A percentile compares a stretch with the other conserved stretches of the same genome.
These are phyloP conservation scores for Pseudeuparius sepicola DNA, from an alignment of 2,888 invertebrate genomes.

Conservation along the genomic window DNA sequence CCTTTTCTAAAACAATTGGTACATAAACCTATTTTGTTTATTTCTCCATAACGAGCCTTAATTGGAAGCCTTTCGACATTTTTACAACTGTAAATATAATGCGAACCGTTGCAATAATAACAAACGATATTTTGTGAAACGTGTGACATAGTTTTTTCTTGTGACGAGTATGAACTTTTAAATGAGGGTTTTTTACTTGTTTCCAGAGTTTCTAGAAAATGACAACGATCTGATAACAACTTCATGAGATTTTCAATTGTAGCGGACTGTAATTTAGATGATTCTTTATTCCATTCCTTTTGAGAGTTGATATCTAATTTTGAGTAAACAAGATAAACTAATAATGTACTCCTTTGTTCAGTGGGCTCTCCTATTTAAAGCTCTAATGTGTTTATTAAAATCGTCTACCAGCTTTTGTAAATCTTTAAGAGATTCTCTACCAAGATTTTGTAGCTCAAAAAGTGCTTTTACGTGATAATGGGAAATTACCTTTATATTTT, in stretches of 20 bases:
- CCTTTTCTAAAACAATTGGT: conserved; percentile 7
- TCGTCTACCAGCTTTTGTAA: neutral
- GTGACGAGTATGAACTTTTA: too few species aligned
- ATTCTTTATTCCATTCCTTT: conserved; percentile 5
- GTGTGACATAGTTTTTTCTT: conserved; percentile 1
- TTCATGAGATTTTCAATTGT: neutral
- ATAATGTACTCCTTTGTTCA: conserved; percentile 2
- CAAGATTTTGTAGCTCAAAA: conserved; percentile 4
- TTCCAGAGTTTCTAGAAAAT: conserved; percentile 1
- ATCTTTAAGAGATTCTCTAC: neutral
- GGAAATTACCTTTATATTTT: conserved; percentile 4
- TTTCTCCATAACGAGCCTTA: neutral
- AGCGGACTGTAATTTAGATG: neutral
- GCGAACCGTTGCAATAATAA: conserved; percentile 3
- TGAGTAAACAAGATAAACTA: conserved; percentile 6
- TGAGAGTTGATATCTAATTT: conserved; percentile 6
- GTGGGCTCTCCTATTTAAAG: conserved; percentile 1
- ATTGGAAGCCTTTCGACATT: conserved; percentile 1
- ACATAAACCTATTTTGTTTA: conserved; percentile 3
- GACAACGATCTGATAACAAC: neutral
- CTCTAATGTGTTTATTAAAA: neutral
- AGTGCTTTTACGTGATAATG: conserved; percentile 8
- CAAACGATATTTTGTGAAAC: neutral
- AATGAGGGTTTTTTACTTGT: too few species aligned
- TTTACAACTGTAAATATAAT: conserved; percentile 9